Percentiles rank a stretch among this genome's conserved stretches.
Evolutionary conservation across 2,797 vertebrate species (phyloP).

Genomic region (Taenioides sp.): DNA sequence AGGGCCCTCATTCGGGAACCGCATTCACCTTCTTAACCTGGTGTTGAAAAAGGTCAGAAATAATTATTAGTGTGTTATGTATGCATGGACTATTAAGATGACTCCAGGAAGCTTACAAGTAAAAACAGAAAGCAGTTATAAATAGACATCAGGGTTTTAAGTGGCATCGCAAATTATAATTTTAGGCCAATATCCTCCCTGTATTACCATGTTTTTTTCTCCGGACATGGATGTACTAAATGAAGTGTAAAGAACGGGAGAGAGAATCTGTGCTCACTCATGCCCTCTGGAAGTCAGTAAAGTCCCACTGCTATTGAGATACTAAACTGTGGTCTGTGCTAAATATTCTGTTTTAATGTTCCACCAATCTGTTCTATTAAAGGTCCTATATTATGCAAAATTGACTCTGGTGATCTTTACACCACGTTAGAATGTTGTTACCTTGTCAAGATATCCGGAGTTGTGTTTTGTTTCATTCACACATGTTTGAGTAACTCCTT

Average conservation of each 20-base stretch:
- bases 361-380: too few relatives aligned
- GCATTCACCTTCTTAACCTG: constrained; percentile 61
- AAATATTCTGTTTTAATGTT: background rate
- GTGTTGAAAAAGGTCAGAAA: constrained; percentile 59
- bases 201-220: background rate
- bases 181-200: constrained; percentile 41
- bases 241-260: background rate
- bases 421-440: too few relatives aligned
- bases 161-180: constrained; percentile 27
- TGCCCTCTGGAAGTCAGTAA: background rate
- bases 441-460: too few relatives aligned
- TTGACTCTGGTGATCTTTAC: too few relatives aligned
- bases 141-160: background rate
- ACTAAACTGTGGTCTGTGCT: background rate
- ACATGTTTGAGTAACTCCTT: too few relatives aligned
- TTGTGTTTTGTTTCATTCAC: too few relatives aligned
- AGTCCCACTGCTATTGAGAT: background rate
- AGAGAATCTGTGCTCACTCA: background rate
- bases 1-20: constrained; percentile 76
- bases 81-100: background rate
- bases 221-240: background rate
- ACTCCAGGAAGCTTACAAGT: background rate
- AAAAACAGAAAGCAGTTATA: background rate
- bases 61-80: constrained; percentile 45
- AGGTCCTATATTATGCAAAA: too few relatives aligned